Evolutionary conservation across 2,113 vertebrate genomes (phyloP).

Genomic region (Bothrops jararaca): DNA sequence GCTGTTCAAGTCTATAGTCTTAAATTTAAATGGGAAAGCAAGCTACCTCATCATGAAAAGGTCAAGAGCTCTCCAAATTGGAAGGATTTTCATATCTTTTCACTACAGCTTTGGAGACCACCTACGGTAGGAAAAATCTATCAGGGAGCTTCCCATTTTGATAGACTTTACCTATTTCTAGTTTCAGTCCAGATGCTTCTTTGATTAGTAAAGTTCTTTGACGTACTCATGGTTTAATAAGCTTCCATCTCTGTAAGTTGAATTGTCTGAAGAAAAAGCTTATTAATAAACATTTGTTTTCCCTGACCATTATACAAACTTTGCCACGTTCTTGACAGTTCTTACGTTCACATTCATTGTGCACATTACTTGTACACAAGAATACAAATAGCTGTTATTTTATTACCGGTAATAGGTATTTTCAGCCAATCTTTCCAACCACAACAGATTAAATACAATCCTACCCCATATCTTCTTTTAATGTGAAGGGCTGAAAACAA

Average conservation of each 20-base stretch:
- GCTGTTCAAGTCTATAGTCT: neutral
- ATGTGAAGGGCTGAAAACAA: neutral
- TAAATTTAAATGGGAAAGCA: neutral
- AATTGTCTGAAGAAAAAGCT: neutral
- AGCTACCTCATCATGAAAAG: neutral
- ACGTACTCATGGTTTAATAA: constrained; percentile 37
- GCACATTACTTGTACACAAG: neutral
- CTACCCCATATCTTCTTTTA: neutral
- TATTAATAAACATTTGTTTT: constrained; percentile 38
- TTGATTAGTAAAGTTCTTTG: constrained; percentile 23
- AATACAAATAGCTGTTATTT: neutral
- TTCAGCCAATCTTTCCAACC: neutral
- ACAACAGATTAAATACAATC: neutral
- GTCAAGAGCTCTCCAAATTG: neutral
- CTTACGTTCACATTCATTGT: neutral
- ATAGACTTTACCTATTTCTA: neutral
- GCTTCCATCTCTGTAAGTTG: constrained; percentile 37
- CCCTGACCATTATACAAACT: constrained; percentile 11
- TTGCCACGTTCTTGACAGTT: neutral
- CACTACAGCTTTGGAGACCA: neutral
- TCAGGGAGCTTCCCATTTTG: neutral
- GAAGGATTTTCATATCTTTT: neutral
- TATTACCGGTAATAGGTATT: neutral
- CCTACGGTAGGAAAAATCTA: neutral
- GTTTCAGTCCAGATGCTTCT: constrained; percentile 30